Evolutionary conservation across 2,797 vertebrate species (phyloP), one percentile per base, ranked within the genome.

Genomic region (Cyprinodon diabolis): DNA sequence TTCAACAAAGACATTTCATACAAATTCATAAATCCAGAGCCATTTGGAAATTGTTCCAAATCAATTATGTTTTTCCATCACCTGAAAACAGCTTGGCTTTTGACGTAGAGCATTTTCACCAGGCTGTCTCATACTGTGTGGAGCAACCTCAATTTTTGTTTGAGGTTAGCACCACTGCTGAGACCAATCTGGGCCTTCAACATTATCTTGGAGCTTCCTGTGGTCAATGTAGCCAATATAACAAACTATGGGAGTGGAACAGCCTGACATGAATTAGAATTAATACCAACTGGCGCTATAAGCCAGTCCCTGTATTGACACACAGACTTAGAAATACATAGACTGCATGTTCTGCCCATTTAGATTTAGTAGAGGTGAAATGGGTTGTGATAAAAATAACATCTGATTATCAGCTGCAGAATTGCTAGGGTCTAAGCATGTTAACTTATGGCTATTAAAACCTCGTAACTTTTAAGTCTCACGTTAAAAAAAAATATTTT

Each of bases 211-310:
- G 45, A 47, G 79, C 78, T 78, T 80, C 85, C 86, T 47, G 79
- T 66, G 78, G 87, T 76, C 80, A 65, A 62, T 72, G 68, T 52
- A 49, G 75, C 81, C 81, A 58, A 67, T 71, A 69, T 54, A 55
- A 74, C 80, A 65, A 80, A 25, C 63, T 66, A n/a, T 48, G 60
- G 77, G 78, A 86, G 63, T 60, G 71, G 60, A 88, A 74, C 80
- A 84, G 78, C 74, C 78, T 89, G 87, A 77, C 83, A 71, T 78
- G 74, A 85, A 93, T 92, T 84, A 90, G 81, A 89, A 82, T 76
- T 21, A 72, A n/a, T 71, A 81, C 79, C 79, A 79, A 86, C 85
- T 87, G 86, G 85, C 88, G 78, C 80, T 86, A 88, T 89, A 55
- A 35, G 8, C 71, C 67, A 17, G 75, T 77, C 77, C 74, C 58